These are phyloP conservation scores for Danio albolineatus DNA, from an alignment of 2,797 vertebrate species.

Conservation along the genomic window DNA sequence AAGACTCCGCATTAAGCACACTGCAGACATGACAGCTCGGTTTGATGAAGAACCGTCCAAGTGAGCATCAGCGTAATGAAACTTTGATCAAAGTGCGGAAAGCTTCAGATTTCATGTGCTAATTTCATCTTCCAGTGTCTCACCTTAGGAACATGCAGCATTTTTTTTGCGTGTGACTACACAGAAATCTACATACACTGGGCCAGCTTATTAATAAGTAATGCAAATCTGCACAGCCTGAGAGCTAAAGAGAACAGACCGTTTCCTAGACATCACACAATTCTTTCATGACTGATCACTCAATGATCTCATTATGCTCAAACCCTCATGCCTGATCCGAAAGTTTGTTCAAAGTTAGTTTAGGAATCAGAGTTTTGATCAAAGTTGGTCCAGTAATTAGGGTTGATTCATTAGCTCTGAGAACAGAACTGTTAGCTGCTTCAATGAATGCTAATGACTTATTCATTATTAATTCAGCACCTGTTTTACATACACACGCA, in stretches of 20 bases:
- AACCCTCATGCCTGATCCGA: constrained; percentile 4
- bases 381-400: constrained; percentile 33
- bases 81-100: constrained; percentile 55
- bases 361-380: constrained; percentile 29
- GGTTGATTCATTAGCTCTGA: constrained; percentile 5
- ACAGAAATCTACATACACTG: constrained; percentile 3
- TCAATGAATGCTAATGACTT: constrained; percentile 27
- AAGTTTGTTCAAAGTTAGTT: constrained; percentile 26
- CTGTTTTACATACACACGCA: background rate
- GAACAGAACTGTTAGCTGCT: background rate
- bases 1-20: constrained; percentile 20
- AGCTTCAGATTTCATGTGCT: constrained; percentile 49
- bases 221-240: constrained; percentile 27
- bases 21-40: constrained; percentile 47
- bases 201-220: constrained; percentile 33
- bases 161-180: constrained; percentile 12
- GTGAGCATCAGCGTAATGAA: constrained; percentile 55
- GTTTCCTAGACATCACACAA: constrained; percentile 30
- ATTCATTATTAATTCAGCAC: constrained; percentile 17
- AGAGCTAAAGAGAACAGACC: constrained; percentile 6
- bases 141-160: constrained; percentile 33
- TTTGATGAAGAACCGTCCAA: constrained; percentile 49
- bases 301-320: constrained; percentile 38
- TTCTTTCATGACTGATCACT: constrained; percentile 31
- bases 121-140: constrained; percentile 37